Evolutionary conservation across 2,797 vertebrate species (phyloP).

Genomic region (Anabacerthia variegaticeps): DNA sequence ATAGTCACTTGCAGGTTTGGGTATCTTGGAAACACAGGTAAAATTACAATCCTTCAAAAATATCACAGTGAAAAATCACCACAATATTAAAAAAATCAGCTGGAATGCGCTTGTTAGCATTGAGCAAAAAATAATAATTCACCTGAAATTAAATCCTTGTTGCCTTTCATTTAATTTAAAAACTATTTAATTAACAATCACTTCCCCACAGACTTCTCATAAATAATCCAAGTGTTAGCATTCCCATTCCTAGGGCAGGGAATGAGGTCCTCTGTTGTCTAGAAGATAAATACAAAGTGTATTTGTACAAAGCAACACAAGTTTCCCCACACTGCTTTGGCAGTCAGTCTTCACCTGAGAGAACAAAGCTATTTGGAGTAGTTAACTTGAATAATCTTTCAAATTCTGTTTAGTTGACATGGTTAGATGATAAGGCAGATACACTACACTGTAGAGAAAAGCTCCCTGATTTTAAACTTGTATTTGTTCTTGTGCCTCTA

Average conservation of each 20-base stretch:
- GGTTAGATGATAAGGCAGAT: not conserved
- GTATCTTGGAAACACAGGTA: not conserved
- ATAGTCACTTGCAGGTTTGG: constrained; percentile 7
- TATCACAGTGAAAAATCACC: constrained; percentile 29
- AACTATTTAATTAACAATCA: not conserved
- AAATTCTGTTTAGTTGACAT: not conserved
- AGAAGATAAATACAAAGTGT: not conserved
- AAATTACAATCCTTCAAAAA: constrained; percentile 56
- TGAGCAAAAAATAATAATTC: not conserved
- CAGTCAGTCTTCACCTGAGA: not conserved
- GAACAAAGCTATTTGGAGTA: not conserved
- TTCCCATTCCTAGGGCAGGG: not conserved
- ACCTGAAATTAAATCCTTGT: constrained; percentile 43
- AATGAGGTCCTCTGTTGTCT: not conserved
- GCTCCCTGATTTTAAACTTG: not conserved
- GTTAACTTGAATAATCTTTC: not conserved
- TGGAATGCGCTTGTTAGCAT: constrained; percentile 6
- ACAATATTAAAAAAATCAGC: constrained; percentile 29
- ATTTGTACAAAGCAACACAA: not conserved
- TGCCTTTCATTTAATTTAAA: constrained; percentile 30
- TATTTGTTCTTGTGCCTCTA: not conserved
- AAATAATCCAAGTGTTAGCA: not conserved
- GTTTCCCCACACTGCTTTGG: not conserved
- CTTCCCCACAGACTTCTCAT: not conserved
- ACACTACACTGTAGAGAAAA: not conserved